These are phyloP conservation scores for Diuraphis noxia DNA, from an alignment of 1,140 invertebrate species.

Conservation along the genomic window DNA sequence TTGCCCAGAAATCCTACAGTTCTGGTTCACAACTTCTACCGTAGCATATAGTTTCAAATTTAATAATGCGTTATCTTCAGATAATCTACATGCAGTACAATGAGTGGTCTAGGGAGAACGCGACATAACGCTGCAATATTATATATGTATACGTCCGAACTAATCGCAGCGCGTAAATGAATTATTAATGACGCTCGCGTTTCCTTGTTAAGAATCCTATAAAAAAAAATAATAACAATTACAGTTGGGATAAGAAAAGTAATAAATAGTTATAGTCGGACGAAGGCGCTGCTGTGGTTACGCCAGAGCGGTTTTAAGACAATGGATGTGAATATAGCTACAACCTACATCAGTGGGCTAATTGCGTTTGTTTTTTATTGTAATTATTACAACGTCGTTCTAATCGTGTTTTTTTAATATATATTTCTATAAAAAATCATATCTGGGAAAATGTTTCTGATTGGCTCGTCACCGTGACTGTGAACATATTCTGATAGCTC, in stretches of 20 bases:
- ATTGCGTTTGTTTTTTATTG: neutral
- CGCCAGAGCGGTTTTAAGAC: neutral
- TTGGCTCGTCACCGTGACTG: neutral
- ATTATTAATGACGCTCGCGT: neutral
- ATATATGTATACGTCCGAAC: neutral
- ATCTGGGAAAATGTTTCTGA: neutral
- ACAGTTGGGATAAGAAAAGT: neutral
- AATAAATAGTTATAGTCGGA: neutral
- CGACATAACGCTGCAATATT: neutral
- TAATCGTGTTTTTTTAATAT: neutral
- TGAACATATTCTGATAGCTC: no score
- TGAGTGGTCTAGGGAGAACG: neutral
- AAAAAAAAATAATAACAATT: neutral
- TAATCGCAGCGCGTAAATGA: neutral
- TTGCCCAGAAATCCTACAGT: slow-evolving; percentile 4
- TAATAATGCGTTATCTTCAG: neutral
- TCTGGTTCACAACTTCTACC: neutral
- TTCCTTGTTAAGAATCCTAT: neutral
- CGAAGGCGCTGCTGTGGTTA: neutral
- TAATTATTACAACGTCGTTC: neutral
- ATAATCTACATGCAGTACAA: neutral
- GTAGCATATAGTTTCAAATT: neutral
- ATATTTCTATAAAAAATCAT: neutral
- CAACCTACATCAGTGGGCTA: neutral
- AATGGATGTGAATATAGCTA: neutral